Evolutionary conservation across 2,113 vertebrate genomes (phyloP).

Genomic region (Oncorhynchus mykiss): DNA sequence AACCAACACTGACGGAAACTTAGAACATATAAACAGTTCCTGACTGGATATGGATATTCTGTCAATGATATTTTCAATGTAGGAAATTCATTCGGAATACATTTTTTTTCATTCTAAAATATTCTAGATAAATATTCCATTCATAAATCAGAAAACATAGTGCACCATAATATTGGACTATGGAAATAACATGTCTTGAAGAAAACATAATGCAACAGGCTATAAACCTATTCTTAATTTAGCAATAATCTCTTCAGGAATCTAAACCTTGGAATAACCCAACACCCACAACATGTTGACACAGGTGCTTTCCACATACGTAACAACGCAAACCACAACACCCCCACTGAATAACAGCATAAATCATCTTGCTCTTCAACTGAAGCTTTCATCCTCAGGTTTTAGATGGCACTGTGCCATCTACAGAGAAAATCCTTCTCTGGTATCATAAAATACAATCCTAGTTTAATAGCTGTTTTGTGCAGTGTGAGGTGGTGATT

Average conservation of each 20-base stretch:
- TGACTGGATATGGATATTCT: neutral
- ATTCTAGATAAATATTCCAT: neutral
- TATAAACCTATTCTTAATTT: no score
- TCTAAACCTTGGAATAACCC: no score
- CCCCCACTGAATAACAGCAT: neutral
- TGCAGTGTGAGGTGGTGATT: constrained; percentile 20
- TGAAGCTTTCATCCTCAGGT: neutral
- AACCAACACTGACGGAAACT: constrained; percentile 17
- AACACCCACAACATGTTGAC: no score
- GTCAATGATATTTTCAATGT: neutral
- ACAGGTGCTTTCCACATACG: neutral
- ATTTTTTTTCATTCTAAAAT: neutral
- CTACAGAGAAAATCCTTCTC: neutral
- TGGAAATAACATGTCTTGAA: no score
- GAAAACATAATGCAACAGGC: no score
- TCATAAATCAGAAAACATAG: no score
- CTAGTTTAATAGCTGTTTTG: constrained; percentile 8
- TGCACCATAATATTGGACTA: no score
- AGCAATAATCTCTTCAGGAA: no score
- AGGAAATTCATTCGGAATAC: neutral
- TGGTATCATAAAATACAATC: neutral
- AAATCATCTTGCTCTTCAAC: neutral
- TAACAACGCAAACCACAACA: neutral
- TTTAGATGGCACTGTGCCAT: neutral
- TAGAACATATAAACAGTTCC: neutral